Base-by-base conservation (phyloP, 2,113 vertebrate genomes). In the Burhinus oedicnemus region DNA sequence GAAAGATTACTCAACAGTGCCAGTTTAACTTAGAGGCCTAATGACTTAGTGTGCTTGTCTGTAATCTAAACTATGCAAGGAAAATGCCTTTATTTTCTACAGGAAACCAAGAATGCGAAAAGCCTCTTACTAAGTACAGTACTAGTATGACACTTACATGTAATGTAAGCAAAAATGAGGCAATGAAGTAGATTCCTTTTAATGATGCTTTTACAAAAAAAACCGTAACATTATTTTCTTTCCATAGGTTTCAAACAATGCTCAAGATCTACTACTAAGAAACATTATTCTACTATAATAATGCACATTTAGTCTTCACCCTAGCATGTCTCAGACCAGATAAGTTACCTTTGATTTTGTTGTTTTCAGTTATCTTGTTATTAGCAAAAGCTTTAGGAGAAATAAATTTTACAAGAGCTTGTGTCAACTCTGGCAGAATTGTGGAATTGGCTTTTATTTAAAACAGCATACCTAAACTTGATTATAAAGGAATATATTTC, bases 91-190 rank as follows among this genome's bases (percentile, higher is more conserved):
- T 94, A 90, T 96, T 95, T 91, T 96, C 90, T 90, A 86, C 82
- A 96, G 55, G n/a, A 95, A 95, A 93, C 25, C 52, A 93, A 93
- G 66, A 95, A 86, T 60, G 64, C 90, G 94, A 78, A 94, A 95
- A 95, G 68, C 92, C 85, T 86, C 93, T 91, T 89, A 75, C 61
- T 51, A 70, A 94, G 55, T 91, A 89, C 74, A 94, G 52, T 89
- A 76, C 30, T 86, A 95, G 61, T 72, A 70, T 65, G 79, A 89
- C 92, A 96, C 97, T 97, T 96, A 96, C 95, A 93, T 94, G 19
- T 49, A 74, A 95, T 93, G 96, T 97, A 97, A 97, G 97, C 45
- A 29, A 94, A 89, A 89, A 45, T 57, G 92, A 90, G 92, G 95
- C 95, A 92, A 61, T 69, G 4, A 83, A 89, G 20, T 76, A 83